Evolutionary conservation across 2,797 vertebrate genomes (phyloP).

Genomic region (Enteromius anoplus): DNA sequence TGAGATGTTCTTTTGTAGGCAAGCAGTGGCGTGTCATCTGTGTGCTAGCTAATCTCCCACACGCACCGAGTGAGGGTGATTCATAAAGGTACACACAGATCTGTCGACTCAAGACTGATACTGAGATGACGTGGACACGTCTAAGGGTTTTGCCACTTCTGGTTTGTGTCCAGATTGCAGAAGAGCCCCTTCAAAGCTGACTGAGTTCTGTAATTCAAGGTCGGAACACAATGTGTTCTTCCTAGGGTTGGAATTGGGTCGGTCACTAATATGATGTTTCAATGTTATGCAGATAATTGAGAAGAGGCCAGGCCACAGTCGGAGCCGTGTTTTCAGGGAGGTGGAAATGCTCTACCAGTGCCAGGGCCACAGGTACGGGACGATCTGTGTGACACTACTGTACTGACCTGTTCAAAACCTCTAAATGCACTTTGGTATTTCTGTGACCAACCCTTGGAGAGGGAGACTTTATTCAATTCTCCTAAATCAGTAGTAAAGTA

Average conservation of each 20-base stretch:
- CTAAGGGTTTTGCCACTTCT: background rate
- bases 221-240: background rate
- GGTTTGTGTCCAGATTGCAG: background rate
- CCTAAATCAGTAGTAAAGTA: background rate
- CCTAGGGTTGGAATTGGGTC: background rate
- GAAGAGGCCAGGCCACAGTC: slow-evolving; percentile 92
- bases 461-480: background rate
- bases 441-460: background rate
- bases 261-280: slow-evolving; percentile 15
- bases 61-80: slow-evolving; percentile 45
- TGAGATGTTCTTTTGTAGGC: slow-evolving; percentile 61
- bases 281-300: slow-evolving; percentile 88
- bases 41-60: slow-evolving; percentile 74
- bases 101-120: slow-evolving; percentile 10
- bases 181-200: slow-evolving; percentile 14
- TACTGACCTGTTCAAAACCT: background rate
- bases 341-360: slow-evolving; percentile 99
- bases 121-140: background rate
- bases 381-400: background rate
- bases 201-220: slow-evolving; percentile 27
- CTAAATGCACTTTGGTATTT: no score
- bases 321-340: slow-evolving; percentile 93
- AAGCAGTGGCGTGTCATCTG: slow-evolving; percentile 66
- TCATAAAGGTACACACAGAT: background rate
- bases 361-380: slow-evolving; percentile 91